Evolutionary conservation across 2,888 invertebrate genomes (phyloP).

Genomic region (Exephanes ischioxanthus): DNA sequence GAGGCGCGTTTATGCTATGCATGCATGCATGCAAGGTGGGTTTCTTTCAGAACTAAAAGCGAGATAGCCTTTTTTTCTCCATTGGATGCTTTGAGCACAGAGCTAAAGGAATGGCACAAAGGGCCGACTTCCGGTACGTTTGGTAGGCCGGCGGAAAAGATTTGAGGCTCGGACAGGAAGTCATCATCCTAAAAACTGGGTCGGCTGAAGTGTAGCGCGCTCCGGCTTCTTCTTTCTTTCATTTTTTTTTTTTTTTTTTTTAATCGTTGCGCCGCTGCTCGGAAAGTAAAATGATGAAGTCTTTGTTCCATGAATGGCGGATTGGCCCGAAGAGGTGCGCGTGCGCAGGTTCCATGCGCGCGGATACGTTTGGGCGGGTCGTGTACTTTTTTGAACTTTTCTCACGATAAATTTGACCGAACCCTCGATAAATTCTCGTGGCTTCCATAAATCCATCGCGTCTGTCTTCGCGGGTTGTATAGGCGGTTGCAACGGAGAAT

Average conservation of each 20-base stretch:
- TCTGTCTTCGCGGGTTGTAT: not conserved
- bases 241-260: not conserved
- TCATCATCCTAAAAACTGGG: conserved; percentile 61
- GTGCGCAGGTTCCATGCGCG: not conserved
- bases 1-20: not conserved
- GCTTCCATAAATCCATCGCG: conserved; percentile 7
- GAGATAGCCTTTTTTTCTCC: not conserved
- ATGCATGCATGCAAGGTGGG: not conserved
- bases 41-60: not conserved
- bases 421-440: not conserved
- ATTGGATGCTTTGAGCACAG: not conserved
- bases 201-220: conserved; percentile 29
- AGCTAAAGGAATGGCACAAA: conserved; percentile 28
- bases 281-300: not conserved
- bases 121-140: conserved; percentile 48
- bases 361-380: not conserved
- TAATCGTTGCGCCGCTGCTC: not conserved
- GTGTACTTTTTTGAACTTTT: not conserved
- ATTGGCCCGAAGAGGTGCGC: not conserved
- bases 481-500: conserved; percentile 4
- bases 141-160: conserved; percentile 29
- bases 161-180: conserved; percentile 43
- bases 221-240: conserved; percentile 2
- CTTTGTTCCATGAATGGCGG: conserved; percentile 9
- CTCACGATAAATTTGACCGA: not conserved